Base-by-base conservation (phyloP, 2,888 invertebrate genomes). In the Acanthoscelides obtectus region DNA sequence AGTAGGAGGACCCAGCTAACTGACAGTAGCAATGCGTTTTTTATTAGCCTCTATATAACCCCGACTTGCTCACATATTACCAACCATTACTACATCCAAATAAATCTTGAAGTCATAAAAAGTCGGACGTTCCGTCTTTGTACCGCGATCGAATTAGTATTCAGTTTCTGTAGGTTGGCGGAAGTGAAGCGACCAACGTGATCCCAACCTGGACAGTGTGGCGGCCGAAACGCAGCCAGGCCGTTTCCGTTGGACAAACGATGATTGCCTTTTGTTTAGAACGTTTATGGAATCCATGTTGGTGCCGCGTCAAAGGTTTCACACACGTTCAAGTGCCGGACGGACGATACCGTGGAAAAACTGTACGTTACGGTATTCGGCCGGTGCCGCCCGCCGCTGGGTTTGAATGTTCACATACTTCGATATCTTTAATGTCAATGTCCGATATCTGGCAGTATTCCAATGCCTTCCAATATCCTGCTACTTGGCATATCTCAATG, bases 141-240 rank as follows among this genome's bases (percentile, higher is more conserved):
- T 68, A 22, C 25, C 1, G 0, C 22, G 27, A 25, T 22, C 22
- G 21, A 68, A 83, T 83, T 83, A 82, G 80, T 80, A 83, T 83
- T 82, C 83, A 79, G 78, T 77, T 77, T 78, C 75, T 73, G 81
- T 79, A 77, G 76, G 76, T 76, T 79, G 77, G 77, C 81, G 83
- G 83, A 83, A 82, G 81, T 81, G 75, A 81, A 82, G 80, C 81
- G 81, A 81, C 79, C 80, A 76, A 82, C 80, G 80, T 80, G 81
- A 81, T 80, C 80, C 81, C 81, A 80, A 81, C 81, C 81, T 81
- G 82, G 80, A 81, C 81, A 80, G 79, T 77, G 80, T 79, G 80
- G 81, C 80, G 79, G 80, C 81, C 82, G 72, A 82, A 81, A 66
- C 66, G 22, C 20, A 66, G 81, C 78, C n/a, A n/a, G n/a, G 80